A percentile compares a stretch with the other conserved stretches of the same genome.
These are phyloP conservation scores for Ametastegia equiseti DNA, from an alignment of 2,888 invertebrate species.

Conservation along the genomic window DNA sequence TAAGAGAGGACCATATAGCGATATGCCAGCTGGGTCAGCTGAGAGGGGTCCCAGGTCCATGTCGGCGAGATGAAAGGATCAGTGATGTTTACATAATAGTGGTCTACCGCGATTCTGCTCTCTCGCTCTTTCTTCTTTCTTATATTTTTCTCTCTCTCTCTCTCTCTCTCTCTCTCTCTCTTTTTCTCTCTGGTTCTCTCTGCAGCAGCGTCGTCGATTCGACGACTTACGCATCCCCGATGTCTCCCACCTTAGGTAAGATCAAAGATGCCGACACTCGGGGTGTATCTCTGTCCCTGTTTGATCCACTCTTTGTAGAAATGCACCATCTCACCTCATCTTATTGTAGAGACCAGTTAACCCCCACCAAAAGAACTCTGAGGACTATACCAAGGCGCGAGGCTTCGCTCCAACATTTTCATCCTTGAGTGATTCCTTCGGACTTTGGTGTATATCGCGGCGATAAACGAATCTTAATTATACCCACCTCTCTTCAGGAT, in stretches of 20 bases:
- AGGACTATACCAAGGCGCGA: constrained; percentile 25
- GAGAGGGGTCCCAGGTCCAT: constrained; percentile 51
- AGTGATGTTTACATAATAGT: constrained; percentile 84
- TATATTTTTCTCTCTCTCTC: constrained; percentile 1
- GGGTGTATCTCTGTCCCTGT: constrained; percentile 49
- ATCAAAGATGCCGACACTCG: constrained; percentile 69
- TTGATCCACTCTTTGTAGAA: constrained; percentile 50
- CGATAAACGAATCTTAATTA: constrained; percentile 43
- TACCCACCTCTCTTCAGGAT: constrained; percentile 12
- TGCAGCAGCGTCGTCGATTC: constrained; percentile 54
- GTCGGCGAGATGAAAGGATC: constrained; percentile 81
- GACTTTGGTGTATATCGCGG: constrained; percentile 29
- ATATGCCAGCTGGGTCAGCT: constrained; percentile 37
- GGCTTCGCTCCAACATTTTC: constrained; percentile 37
- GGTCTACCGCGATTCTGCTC: constrained; percentile 78
- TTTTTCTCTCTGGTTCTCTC: constrained; percentile 1
- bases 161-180: not conserved
- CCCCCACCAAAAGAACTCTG: constrained; percentile 28
- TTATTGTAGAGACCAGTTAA: constrained; percentile 13
- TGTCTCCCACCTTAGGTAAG: constrained; percentile 60
- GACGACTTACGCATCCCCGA: constrained; percentile 61
- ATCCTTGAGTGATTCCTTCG: constrained; percentile 36
- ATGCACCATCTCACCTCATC: constrained; percentile 6
- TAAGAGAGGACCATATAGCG: constrained; percentile 10
- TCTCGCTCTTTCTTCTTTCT: not conserved